phyloP scores from a whole-genome alignment of 2,888 invertebrate genomes.

The Teleiodes luculella region DNA sequence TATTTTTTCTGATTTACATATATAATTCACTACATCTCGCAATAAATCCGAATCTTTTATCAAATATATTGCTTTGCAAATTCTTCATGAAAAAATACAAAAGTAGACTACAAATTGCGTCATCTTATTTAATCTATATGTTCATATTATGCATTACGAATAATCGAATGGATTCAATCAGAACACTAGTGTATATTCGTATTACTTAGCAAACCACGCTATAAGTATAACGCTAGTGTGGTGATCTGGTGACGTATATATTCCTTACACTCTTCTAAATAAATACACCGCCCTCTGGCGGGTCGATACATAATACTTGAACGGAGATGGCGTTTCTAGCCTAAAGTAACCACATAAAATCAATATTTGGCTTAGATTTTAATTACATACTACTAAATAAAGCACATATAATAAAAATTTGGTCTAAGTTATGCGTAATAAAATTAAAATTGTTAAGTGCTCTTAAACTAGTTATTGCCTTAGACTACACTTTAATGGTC shows the following conservation, averaged over 20 bases:
- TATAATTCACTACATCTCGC: slow-evolving; percentile 62
- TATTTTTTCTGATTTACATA: slow-evolving; percentile 71
- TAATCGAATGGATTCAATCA: slow-evolving; percentile 38
- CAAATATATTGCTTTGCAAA: slow-evolving; percentile 74
- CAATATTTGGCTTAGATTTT: slow-evolving; percentile 79
- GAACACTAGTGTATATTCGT: slow-evolving; percentile 45
- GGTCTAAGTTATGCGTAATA: slow-evolving; percentile 76
- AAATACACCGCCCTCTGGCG: slow-evolving; percentile 65
- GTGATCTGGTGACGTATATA: not conserved
- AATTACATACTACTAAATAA: slow-evolving; percentile 71
- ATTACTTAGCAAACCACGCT: slow-evolving; percentile 36
- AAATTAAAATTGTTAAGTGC: slow-evolving; percentile 71
- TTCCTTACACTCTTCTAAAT: slow-evolving; percentile 43
- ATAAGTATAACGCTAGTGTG: slow-evolving; percentile 37
- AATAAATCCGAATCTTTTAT: slow-evolving; percentile 62
- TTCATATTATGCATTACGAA: slow-evolving; percentile 69
- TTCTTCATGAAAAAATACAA: slow-evolving; percentile 73
- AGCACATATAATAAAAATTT: slow-evolving; percentile 77
- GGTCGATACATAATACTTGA: slow-evolving; percentile 67
- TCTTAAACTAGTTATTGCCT: slow-evolving; percentile 74
- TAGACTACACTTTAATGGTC: slow-evolving; percentile 64
- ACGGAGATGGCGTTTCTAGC: slow-evolving; percentile 62
- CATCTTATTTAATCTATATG: slow-evolving; percentile 55
- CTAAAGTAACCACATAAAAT: slow-evolving; percentile 65
- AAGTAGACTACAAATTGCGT: slow-evolving; percentile 67